Percentiles rank a stretch among this genome's conserved stretches.
phyloP scores from a whole-genome alignment of 2,888 invertebrate species.

The Criorhina ranunculi region DNA sequence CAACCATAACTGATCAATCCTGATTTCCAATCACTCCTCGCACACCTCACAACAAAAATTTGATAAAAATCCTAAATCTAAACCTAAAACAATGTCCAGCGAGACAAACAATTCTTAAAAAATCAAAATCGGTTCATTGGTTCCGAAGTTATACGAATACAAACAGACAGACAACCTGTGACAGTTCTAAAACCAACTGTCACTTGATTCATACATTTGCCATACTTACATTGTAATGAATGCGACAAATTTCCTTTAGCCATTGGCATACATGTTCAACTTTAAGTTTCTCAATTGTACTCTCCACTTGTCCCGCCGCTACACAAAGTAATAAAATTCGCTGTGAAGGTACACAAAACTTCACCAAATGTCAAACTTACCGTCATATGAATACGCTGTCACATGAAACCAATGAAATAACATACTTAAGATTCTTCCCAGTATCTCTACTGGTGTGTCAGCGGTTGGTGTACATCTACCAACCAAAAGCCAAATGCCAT shows the following conservation, averaged over 20 bases:
- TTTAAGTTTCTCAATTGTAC: constrained; percentile 95
- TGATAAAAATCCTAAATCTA: too few relatives aligned
- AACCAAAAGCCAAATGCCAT: constrained; percentile 98
- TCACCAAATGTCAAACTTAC: constrained; percentile 85
- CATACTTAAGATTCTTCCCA: constrained; percentile 97
- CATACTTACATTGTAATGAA: constrained; percentile 90
- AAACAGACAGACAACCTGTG: too few relatives aligned
- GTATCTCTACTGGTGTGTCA: constrained; percentile 90
- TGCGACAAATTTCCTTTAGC: constrained; percentile 92
- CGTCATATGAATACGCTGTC: constrained; percentile 97
- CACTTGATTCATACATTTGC: too few relatives aligned
- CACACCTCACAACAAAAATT: too few relatives aligned
- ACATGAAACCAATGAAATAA: constrained; percentile 99
- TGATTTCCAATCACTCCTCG: too few relatives aligned
- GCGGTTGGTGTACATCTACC: constrained; percentile 94
- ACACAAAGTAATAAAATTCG: constrained; percentile 21
- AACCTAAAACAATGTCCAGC: too few relatives aligned
- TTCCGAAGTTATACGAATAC: too few relatives aligned
- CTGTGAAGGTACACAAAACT: neutral
- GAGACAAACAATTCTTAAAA: too few relatives aligned
- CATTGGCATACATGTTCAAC: constrained; percentile 96
- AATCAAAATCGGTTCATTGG: too few relatives aligned
- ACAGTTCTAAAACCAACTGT: too few relatives aligned
- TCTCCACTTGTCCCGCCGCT: constrained; percentile 90
- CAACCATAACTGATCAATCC: too few relatives aligned